Conservation (phyloP, 2,888 invertebrate species). For the Orthosia cruda region DNA sequence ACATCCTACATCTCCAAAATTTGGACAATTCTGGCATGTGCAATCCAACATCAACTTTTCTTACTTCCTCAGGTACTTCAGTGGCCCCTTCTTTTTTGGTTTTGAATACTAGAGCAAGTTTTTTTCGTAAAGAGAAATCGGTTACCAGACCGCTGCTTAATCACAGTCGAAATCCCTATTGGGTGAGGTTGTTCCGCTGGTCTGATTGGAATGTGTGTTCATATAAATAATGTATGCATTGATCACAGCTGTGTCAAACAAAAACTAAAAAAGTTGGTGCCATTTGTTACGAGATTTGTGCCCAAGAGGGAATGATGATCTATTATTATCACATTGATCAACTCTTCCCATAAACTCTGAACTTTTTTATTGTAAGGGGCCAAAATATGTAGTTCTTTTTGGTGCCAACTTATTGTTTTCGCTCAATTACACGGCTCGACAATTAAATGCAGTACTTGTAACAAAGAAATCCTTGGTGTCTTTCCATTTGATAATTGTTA, state of each 20-base stretch:
- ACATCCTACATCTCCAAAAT: conserved; percentile 14
- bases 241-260: conserved; percentile 16
- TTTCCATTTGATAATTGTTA: conserved; percentile 15
- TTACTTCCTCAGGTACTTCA: conserved; percentile 6
- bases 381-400: conserved; percentile 9
- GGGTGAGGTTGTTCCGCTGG: neutral
- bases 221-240: conserved; percentile 24
- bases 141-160: conserved; percentile 9
- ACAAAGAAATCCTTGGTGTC: conserved; percentile 12
- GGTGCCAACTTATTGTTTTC: conserved; percentile 32
- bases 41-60: conserved; percentile 13
- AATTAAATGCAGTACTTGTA: conserved; percentile 11
- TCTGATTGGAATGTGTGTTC: neutral
- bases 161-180: conserved; percentile 8
- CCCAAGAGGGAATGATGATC: conserved; percentile 14
- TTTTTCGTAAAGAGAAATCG: conserved; percentile 13
- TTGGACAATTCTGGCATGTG: conserved; percentile 17
- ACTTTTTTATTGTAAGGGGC: conserved; percentile 6
- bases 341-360: conserved; percentile 14
- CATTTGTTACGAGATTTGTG: conserved; percentile 1
- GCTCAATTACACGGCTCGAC: conserved; percentile 3
- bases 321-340: conserved; percentile 20
- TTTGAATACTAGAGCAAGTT: neutral
- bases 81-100: conserved; percentile 3
- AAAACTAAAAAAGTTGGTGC: conserved; percentile 14